Percentiles rank a stretch among this genome's conserved stretches.
These are phyloP conservation scores for Spodoptera littoralis DNA, from an alignment of 2,888 invertebrate species.

Conservation along the genomic window DNA sequence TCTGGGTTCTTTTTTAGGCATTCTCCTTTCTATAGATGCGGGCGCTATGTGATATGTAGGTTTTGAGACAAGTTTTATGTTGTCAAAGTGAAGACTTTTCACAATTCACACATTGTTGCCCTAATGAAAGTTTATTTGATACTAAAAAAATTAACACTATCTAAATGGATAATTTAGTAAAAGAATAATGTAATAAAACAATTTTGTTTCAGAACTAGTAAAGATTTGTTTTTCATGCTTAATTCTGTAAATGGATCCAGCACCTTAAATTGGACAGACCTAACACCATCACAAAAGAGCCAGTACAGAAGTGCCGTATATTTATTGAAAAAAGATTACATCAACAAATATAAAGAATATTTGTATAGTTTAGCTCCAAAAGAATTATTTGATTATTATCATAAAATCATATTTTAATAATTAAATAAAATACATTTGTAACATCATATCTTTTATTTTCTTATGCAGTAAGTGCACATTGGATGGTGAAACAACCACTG, in stretches of 20 bases:
- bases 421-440: slow-evolving; percentile 2
- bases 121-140: too few species aligned
- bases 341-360: slow-evolving; percentile 73
- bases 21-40: too few species aligned
- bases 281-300: slow-evolving; percentile 64
- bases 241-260: slow-evolving; percentile 52
- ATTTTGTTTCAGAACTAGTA: slow-evolving; percentile 67
- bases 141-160: too few species aligned
- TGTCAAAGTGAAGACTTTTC: too few species aligned
- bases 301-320: slow-evolving; percentile 69
- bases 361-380: slow-evolving; percentile 72
- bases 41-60: too few species aligned
- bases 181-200: background rate
- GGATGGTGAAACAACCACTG: too few species aligned
- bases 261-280: slow-evolving; percentile 60
- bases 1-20: too few species aligned
- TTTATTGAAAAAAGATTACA: slow-evolving; percentile 74
- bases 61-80: too few species aligned
- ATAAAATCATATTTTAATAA: slow-evolving; percentile 54
- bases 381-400: slow-evolving; percentile 74
- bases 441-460: background rate
- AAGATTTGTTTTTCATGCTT: slow-evolving; percentile 72
- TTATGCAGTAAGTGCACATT: too few species aligned
- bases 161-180: too few species aligned
- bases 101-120: too few species aligned